Evolutionary conservation across 2,113 vertebrate species (phyloP).

Genomic region (Podilymbus podiceps): DNA sequence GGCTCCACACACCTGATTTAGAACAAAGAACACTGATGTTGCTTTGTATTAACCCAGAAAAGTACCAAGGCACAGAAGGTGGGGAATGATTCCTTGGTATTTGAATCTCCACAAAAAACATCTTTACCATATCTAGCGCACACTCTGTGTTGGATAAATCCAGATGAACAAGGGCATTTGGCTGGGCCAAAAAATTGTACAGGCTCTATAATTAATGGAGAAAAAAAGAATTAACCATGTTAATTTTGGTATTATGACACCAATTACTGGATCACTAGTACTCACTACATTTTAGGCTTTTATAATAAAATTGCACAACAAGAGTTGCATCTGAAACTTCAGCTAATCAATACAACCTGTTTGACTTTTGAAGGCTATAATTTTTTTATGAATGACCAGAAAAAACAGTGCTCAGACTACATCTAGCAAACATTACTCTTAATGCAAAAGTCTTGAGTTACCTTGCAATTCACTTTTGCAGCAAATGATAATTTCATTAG

Average conservation of each 20-base stretch:
- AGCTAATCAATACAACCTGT: not conserved
- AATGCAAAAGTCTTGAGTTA: not conserved
- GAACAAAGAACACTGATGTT: not conserved
- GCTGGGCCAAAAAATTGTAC: slow-evolving; percentile 90
- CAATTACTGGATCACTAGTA: not conserved
- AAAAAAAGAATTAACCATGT: not conserved
- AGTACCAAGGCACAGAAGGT: not conserved
- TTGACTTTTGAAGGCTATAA: not conserved
- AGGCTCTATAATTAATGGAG: slow-evolving; percentile 77
- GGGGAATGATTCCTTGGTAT: not conserved
- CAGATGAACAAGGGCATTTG: slow-evolving; percentile 85
- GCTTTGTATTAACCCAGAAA: not conserved
- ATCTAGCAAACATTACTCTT: not conserved
- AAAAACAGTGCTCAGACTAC: not conserved
- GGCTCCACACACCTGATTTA: slow-evolving; percentile 84
- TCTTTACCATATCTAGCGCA: slow-evolving; percentile 88
- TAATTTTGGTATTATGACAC: not conserved
- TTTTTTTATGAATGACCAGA: not conserved
- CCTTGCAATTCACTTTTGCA: not conserved
- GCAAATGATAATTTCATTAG: not conserved
- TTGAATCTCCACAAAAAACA: not conserved
- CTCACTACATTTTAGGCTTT: not conserved
- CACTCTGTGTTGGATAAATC: slow-evolving; percentile 93
- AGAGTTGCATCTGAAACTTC: not conserved
- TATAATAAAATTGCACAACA: not conserved